Conservation (phyloP, 2,113 vertebrate genomes). For the Glaucomys volans region DNA sequence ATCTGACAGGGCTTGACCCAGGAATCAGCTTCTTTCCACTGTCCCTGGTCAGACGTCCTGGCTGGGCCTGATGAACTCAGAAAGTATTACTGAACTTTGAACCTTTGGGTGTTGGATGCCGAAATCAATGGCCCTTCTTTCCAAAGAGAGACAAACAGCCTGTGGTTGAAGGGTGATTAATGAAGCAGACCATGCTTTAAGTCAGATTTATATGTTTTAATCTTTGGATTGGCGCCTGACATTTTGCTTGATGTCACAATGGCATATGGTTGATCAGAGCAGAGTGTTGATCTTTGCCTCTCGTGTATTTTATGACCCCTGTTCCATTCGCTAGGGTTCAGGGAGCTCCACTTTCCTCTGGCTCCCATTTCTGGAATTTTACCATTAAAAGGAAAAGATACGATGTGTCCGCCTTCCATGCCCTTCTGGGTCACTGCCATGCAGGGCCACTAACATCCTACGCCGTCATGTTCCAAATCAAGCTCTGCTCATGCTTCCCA, state of each 20-base stretch:
- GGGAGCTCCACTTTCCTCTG: neutral
- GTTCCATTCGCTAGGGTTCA: neutral
- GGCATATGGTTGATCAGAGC: neutral
- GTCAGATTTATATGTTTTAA: neutral
- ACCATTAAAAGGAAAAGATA: neutral
- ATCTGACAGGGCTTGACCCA: neutral
- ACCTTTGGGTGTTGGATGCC: neutral
- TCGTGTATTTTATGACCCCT: neutral
- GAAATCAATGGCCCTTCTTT: conserved; percentile 15
- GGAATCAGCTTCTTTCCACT: neutral
- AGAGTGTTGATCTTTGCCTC: neutral
- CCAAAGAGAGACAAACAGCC: neutral
- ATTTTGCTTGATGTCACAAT: neutral
- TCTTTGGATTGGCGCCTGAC: neutral
- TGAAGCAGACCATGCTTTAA: neutral
- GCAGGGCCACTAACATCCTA: neutral
- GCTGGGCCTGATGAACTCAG: neutral
- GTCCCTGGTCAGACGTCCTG: neutral
- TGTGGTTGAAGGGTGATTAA: neutral
- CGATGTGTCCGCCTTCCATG: neutral
- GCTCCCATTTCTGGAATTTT: neutral
- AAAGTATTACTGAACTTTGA: conserved; percentile 3
- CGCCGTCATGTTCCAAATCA: neutral
- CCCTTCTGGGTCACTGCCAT: rapidly evolving
- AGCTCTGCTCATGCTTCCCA: neutral